Conservation (phyloP, 2,113 vertebrate species). For the Pachyramphus minor region DNA sequence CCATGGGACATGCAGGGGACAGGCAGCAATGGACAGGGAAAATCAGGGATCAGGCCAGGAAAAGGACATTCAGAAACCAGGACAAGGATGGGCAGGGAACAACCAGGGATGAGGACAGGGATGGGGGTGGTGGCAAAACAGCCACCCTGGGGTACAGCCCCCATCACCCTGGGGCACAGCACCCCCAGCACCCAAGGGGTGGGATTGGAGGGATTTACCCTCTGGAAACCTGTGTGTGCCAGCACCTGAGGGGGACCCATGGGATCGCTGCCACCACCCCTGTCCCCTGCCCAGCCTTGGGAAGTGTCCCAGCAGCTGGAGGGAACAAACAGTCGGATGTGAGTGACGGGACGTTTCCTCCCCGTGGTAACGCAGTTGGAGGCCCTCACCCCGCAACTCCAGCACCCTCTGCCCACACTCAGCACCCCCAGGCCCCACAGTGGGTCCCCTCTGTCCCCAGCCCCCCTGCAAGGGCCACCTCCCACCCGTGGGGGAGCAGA, state of each 20-base stretch:
- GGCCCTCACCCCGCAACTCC: background rate
- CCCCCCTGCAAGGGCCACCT: accelerated
- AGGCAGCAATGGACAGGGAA: background rate
- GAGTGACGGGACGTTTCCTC: background rate
- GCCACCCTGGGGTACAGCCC: background rate
- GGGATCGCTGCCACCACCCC: background rate
- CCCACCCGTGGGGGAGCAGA: accelerated
- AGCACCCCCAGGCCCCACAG: background rate
- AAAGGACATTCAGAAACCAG: background rate
- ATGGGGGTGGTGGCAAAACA: background rate
- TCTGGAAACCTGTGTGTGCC: background rate
- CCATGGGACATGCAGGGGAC: background rate
- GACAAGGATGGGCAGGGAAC: background rate
- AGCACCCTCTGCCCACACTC: background rate
- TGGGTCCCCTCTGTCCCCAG: background rate
- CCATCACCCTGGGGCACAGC: background rate
- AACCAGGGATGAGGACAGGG: background rate
- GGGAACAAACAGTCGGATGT: background rate
- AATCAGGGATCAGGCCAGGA: background rate
- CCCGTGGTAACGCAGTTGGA: accelerated
- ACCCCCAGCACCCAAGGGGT: accelerated
- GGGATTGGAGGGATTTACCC: too few species aligned
- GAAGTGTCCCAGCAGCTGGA: background rate
- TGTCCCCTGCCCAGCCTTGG: background rate
- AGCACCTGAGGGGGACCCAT: accelerated